Evolutionary conservation across 2,113 vertebrate genomes (phyloP).

Genomic region (Rousettus leschenaultii): DNA sequence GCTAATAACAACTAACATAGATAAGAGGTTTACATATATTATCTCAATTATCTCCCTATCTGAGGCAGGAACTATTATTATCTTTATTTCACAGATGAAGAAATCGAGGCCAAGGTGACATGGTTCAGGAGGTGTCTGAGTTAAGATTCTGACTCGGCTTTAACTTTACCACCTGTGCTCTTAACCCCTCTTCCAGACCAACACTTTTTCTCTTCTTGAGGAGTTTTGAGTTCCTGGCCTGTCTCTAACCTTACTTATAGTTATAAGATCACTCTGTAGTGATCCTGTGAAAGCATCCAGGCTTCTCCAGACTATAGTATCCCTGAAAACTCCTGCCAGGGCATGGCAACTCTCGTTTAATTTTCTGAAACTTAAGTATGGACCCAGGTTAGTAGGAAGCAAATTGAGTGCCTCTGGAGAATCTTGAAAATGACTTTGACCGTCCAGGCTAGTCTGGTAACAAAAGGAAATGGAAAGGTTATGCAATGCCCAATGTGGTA

Average conservation of each 20-base stretch:
- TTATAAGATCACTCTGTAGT: not conserved
- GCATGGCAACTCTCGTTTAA: not conserved
- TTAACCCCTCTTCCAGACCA: not conserved
- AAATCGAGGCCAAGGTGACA: not conserved
- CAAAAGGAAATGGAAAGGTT: not conserved
- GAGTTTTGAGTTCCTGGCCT: not conserved
- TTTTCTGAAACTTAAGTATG: not conserved
- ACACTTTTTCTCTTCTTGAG: not conserved
- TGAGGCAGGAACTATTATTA: not conserved
- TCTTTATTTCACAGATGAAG: not conserved
- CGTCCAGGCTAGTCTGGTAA: not conserved
- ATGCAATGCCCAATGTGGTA: not conserved
- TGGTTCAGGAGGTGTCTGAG: not conserved
- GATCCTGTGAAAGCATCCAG: not conserved
- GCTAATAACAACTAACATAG: not conserved
- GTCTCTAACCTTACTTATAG: not conserved
- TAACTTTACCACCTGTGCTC: not conserved
- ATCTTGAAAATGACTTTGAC: not conserved
- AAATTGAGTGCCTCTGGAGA: not conserved
- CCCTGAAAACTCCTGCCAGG: not conserved
- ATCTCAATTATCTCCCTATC: not conserved
- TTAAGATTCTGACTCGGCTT: not conserved
- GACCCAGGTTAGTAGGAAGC: not conserved
- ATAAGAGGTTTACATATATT: not conserved
- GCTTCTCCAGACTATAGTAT: not conserved